Conservation (phyloP, 1,140 invertebrate genomes). For the Zophobas atratus region DNA sequence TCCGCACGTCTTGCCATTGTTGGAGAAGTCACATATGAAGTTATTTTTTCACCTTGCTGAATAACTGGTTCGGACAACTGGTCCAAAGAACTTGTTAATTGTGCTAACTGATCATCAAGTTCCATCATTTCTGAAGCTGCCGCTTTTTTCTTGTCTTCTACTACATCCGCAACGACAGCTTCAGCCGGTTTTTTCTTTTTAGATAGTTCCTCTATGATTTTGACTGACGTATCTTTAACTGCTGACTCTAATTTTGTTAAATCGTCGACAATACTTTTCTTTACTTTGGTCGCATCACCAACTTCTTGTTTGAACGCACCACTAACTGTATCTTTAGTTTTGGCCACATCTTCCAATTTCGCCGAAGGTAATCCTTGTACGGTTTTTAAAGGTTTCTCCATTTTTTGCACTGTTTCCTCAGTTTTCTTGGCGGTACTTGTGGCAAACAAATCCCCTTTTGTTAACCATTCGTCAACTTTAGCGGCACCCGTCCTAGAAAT, state of each 20-base stretch:
- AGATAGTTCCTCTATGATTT: constrained; percentile 35
- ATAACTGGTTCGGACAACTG: constrained; percentile 3
- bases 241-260: constrained; percentile 3
- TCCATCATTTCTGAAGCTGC: constrained; percentile 1
- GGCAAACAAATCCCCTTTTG: too few relatives aligned
- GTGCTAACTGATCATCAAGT: constrained; percentile 30
- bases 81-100: constrained; percentile 5
- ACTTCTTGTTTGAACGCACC: not conserved
- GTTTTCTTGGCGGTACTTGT: too few relatives aligned
- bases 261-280: constrained; percentile 17
- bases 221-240: constrained; percentile 2
- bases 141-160: constrained; percentile 28
- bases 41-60: not conserved
- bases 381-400: too few relatives aligned
- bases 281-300: not conserved
- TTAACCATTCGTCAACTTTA: too few relatives aligned
- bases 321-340: not conserved
- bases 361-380: too few relatives aligned
- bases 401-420: too few relatives aligned
- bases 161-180: not conserved
- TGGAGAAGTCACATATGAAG: constrained; percentile 59
- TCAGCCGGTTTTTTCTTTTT: constrained; percentile 36
- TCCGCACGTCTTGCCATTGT: constrained; percentile 52
- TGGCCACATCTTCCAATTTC: constrained; percentile 1
- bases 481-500: too few relatives aligned